A percentile compares a stretch with the other conserved stretches of the same genome.
Conservation (phyloP, 2,113 vertebrate genomes). For the Panurus biarmicus region DNA sequence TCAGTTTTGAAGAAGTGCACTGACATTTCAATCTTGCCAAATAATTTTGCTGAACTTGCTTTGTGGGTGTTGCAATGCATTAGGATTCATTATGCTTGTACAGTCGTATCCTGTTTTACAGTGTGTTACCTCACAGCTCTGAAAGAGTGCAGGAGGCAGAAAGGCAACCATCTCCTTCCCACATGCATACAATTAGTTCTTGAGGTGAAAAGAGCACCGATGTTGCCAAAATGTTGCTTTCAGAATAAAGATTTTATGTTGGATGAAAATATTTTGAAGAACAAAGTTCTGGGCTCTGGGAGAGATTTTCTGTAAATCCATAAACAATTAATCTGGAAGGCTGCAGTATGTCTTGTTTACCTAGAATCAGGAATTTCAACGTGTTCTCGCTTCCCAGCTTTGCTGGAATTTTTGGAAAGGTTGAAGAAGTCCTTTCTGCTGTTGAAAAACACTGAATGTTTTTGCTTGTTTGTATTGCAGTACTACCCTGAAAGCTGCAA, state of each 20-base stretch:
- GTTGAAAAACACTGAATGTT: neutral
- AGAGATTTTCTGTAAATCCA: neutral
- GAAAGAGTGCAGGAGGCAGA: neutral
- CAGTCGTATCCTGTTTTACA: neutral
- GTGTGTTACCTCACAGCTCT: neutral
- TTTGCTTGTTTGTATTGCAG: neutral
- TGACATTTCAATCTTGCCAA: neutral
- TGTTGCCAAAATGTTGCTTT: neutral
- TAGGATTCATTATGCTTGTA: neutral
- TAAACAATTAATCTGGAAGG: neutral
- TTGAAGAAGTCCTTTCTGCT: neutral
- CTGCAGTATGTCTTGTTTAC: neutral
- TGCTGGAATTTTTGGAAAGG: neutral
- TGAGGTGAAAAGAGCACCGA: neutral
- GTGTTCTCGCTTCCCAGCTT: neutral
- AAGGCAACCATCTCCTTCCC: neutral
- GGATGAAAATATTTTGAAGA: neutral
- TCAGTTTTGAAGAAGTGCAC: neutral
- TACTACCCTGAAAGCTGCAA: neutral
- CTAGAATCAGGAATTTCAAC: neutral
- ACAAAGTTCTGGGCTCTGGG: neutral
- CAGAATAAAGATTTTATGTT: neutral
- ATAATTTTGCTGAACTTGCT: neutral
- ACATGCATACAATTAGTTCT: neutral
- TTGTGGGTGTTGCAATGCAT: neutral